Base-by-base conservation (phyloP, 2,797 vertebrate species). In the Acanthurus lineatus region DNA sequence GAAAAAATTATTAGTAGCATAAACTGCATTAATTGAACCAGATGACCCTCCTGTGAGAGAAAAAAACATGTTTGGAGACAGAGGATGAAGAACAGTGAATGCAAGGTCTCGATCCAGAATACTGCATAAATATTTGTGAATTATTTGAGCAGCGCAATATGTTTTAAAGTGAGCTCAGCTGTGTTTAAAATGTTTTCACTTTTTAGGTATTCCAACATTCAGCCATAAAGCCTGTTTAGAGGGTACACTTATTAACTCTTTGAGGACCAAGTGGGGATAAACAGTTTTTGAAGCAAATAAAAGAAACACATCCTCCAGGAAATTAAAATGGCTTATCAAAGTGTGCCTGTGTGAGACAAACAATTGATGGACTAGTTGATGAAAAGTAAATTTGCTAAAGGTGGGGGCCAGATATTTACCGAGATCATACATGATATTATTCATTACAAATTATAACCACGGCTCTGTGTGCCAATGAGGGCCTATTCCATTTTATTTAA, bases 101-200 rank as follows among this genome's bases (percentile, higher is more conserved):
- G 10, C 7, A 56, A 65, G 45, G 47, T 57, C 66, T 62, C 48
- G 20, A 44, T 51, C 60, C 9, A 54, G 59, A 70, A 62, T 67
- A 61, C 45, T 3, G 3, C 53, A 65, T 73, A 85, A 73, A 78
- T 85, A 83, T 84, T 75, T 77, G 62, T 63, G 51, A 17, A 38
- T 71, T 52, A 49, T 77, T 70, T 73, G 44, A 79, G 32, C 14
- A 17, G 1, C 52, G 66, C 54, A 52, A 40, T 68, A 57, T 69
- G 52, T 44, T 70, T 38, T 42, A 4, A 49, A 35, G 3, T 69
- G 17, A 47, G 32, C 32, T 69, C 14, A 15, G 25, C 58, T 59
- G n/a, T 60, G 28, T 73, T 78, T 69, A 20, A 25, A 69, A 53
- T 47, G 38, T 20, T 38, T 35, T 61, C 54, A 2, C 6, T 53